Conservation (phyloP, 2,888 invertebrate species). For the Drosophila picticornis region DNA sequence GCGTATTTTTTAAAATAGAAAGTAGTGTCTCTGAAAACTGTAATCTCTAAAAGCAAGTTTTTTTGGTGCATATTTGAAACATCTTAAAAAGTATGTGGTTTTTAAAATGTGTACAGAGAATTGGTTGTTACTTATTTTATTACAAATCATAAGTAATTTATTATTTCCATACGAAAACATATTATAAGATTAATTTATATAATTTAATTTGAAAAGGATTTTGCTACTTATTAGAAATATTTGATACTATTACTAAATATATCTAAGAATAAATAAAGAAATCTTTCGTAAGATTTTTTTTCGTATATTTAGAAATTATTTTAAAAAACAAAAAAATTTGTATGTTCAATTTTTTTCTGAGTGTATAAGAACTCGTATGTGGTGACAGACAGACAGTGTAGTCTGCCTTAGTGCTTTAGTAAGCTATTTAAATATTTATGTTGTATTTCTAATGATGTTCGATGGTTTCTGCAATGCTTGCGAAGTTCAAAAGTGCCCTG, state of each 20-base stretch:
- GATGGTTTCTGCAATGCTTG: conserved; percentile 19
- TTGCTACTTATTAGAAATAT: not conserved
- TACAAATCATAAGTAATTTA: not conserved
- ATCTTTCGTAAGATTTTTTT: not conserved
- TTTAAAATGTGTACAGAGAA: not conserved
- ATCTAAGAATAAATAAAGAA: not conserved
- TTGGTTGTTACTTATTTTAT: not conserved
- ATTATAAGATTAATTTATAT: not conserved
- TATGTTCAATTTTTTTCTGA: not conserved
- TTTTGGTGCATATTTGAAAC: not conserved
- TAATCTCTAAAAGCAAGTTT: not conserved
- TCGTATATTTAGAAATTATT: not conserved
- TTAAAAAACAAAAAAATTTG: not conserved
- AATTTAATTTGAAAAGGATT: not conserved
- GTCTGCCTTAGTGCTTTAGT: conserved; percentile 70
- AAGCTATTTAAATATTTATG: conserved; percentile 83
- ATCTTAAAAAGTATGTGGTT: not conserved
- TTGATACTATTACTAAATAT: not conserved
- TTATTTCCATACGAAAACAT: not conserved
- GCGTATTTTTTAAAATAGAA: not conserved
- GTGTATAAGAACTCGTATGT: not conserved
- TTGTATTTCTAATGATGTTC: conserved; percentile 71
- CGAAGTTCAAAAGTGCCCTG: not conserved
- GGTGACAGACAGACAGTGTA: not conserved
- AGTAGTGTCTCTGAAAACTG: not conserved